Base-by-base conservation (phyloP, 2,797 vertebrate species). In the Oreonectes daqikongensis region DNA sequence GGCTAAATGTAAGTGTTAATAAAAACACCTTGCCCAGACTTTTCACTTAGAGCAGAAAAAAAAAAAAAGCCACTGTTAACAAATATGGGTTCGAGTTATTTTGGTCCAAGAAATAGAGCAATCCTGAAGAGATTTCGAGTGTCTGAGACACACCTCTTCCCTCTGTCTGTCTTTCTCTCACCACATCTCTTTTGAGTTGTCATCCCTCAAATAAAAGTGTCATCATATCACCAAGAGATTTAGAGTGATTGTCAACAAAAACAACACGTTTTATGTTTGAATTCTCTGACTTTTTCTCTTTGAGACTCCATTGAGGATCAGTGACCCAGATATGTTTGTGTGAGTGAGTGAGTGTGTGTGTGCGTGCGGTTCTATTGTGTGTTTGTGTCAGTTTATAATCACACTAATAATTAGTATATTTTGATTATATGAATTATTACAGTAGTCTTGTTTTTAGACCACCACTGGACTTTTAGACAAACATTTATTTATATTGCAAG, bases 171-270 rank as follows among this genome's bases (percentile, higher is more conserved):
- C 6, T 63, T 30, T 55, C 38, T 30, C 18, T 30, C n/a, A n/a
- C 28, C 53, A n/a, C 15, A 18, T 65, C 38, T 71, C 15, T 24
- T 60, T 59, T 18, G 50, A 12, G 52, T 20, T 63, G 35, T 61
- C 72, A 69, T 30, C 18, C 18, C 46, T 65, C 38, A 30, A 44
- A 28, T 20, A 24, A 52, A 55, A 42, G 22, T 28, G n/a, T 60
- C 17, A 60, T 5, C 57, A 59, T 22, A 46, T 67, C 28, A 35
- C 9, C 8, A 17, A 44, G 52, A 24, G 73, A 42, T 75, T 53
- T 18, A 20, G n/a, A 28, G 30, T 15, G 7, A 55, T n/a, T 24
- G n/a, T 75, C 64, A 67, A 32, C 63, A 67, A 20, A 59, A 68
- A 46, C 50, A 46, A 66, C 2, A 30, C 12, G 42, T 44, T 59